Conservation (phyloP, 2,113 vertebrate species). For the Helogale parvula region DNA sequence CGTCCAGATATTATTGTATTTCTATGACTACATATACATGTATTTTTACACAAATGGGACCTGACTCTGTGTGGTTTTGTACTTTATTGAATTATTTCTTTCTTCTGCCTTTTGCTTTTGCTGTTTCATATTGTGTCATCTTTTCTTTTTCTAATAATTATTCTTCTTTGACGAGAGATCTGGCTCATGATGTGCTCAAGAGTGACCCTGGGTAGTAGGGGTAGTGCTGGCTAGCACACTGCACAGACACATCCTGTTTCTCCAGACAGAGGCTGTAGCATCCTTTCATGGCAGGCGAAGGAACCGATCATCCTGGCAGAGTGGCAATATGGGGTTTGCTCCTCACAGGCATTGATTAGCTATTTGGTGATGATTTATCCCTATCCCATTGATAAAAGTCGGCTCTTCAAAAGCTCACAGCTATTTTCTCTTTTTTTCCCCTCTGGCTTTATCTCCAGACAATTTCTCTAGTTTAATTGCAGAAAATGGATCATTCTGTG, state of each 20-base stretch:
- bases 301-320: no score
- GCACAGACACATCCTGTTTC: background rate
- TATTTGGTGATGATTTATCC: background rate
- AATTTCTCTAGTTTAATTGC: conserved; percentile 12
- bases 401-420: background rate
- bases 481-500: background rate
- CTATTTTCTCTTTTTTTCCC: background rate
- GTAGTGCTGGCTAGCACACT: rapidly evolving
- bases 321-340: background rate
- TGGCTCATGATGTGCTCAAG: background rate
- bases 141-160: background rate
- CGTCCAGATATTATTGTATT: background rate
- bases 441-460: background rate
- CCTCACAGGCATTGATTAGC: background rate
- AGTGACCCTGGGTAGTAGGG: no score
- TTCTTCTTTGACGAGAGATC: background rate
- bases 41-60: background rate
- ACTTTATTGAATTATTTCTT: background rate
- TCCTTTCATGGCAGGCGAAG: background rate
- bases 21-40: background rate
- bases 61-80: background rate
- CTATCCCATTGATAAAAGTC: background rate
- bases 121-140: background rate
- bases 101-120: background rate
- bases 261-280: rapidly evolving